phyloP scores from a whole-genome alignment of 2,113 vertebrate species.

The Dicrurus megarhynchus region DNA sequence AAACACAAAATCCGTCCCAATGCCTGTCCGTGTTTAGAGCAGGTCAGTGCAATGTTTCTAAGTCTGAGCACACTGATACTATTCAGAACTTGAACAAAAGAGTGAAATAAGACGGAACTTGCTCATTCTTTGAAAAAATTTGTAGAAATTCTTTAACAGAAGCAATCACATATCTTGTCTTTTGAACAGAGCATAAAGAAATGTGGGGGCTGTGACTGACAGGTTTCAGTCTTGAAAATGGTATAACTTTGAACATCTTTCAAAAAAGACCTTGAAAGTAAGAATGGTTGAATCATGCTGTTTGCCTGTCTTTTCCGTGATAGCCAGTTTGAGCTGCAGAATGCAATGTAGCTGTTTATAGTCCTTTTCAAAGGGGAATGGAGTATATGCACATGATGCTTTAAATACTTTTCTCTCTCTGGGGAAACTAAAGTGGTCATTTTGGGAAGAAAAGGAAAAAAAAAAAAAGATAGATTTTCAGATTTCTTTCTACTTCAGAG shows the following conservation, averaged over 20 bases:
- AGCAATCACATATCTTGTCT: not conserved
- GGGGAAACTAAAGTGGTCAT: not conserved
- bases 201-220: constrained; percentile 32
- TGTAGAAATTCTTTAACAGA: not conserved
- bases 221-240: not conserved
- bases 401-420: not conserved
- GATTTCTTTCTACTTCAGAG: not conserved
- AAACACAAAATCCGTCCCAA: not conserved
- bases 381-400: not conserved
- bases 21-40: not conserved
- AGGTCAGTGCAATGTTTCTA: not conserved
- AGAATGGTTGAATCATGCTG: not conserved
- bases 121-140: not conserved
- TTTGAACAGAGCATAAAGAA: constrained; percentile 5
- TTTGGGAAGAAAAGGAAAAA: not conserved
- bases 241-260: not conserved
- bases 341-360: not conserved
- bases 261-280: not conserved
- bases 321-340: not conserved
- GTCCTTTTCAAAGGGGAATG: not conserved
- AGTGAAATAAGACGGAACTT: not conserved
- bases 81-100: not conserved
- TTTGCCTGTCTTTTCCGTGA: not conserved
- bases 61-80: not conserved
- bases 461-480: not conserved